phyloP scores from a whole-genome alignment of 35 echinoderm and acorn worm genomes.

The Hemicentrotus pulcherrimus region DNA sequence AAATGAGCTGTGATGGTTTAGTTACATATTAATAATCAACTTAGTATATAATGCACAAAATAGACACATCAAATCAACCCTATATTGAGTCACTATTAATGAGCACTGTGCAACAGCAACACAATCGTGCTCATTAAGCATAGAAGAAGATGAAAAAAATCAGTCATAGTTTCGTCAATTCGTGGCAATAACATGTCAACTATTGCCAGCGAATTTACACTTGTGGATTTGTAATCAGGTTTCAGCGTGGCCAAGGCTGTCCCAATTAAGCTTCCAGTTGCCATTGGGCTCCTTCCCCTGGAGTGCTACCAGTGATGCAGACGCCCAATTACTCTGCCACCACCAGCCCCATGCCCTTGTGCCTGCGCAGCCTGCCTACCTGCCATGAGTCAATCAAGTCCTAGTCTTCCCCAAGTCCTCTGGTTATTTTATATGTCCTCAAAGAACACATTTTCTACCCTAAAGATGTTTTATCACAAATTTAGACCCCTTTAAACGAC shows the following conservation, averaged over 20 bases:
- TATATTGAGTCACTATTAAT: slow-evolving; percentile 12
- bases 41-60: not conserved
- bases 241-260: slow-evolving; percentile 6
- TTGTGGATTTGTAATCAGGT: slow-evolving; percentile 34
- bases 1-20: not conserved
- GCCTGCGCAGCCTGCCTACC: not conserved
- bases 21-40: not conserved
- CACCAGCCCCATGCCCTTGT: not conserved
- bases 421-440: not conserved
- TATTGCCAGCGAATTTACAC: slow-evolving; percentile 29
- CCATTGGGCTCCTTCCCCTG: not conserved
- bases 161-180: not conserved
- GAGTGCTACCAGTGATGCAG: not conserved
- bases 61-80: not conserved
- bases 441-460: not conserved
- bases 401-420: not conserved
- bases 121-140: not conserved
- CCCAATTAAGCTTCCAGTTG: slow-evolving; percentile 32
- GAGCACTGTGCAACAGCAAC: not conserved
- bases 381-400: slow-evolving; percentile 1
- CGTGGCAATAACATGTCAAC: slow-evolving; percentile 1
- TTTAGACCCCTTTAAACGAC: not conserved
- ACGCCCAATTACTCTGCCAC: not conserved
- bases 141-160: not conserved
- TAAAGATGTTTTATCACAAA: not conserved